These are phyloP conservation scores for Zoanthus sociatus DNA, from an alignment of 92 coral and sea anemone species.

Conservation along the genomic window DNA sequence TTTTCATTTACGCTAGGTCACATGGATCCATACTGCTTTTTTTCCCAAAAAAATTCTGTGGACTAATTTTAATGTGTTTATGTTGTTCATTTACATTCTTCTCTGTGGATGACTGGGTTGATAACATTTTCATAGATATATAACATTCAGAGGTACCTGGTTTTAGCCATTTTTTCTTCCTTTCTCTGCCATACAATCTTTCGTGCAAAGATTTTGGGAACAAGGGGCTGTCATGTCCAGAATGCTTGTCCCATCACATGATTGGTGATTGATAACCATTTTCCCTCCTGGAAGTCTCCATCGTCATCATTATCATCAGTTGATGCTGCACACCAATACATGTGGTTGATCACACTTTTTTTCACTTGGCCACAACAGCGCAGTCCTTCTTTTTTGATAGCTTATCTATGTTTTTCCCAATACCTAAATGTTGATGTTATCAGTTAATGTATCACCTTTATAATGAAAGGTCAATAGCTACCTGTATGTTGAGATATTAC, in stretches of 20 bases:
- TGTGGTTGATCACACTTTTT: slow-evolving; percentile 47
- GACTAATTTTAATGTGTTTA: too few relatives aligned
- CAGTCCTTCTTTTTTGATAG: slow-evolving; percentile 48
- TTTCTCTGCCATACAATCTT: slow-evolving; percentile 39
- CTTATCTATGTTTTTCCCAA: slow-evolving; percentile 40
- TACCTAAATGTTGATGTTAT: slow-evolving; percentile 12
- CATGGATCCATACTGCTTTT: too few relatives aligned
- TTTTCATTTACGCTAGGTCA: too few relatives aligned
- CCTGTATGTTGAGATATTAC: too few relatives aligned
- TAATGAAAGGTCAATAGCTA: too few relatives aligned
- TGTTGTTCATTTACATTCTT: too few relatives aligned
- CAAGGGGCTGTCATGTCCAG: slow-evolving; percentile 15
- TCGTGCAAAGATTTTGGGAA: slow-evolving; percentile 36
- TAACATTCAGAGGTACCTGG: not conserved
- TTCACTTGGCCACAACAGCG: slow-evolving; percentile 35
- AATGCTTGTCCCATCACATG: slow-evolving; percentile 38
- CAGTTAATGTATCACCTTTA: too few relatives aligned
- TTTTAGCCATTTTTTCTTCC: slow-evolving; percentile 43
- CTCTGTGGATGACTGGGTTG: too few relatives aligned
- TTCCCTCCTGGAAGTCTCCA: slow-evolving; percentile 32
- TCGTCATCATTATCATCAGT: slow-evolving; percentile 46
- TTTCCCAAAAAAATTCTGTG: too few relatives aligned
- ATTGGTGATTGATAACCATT: slow-evolving; percentile 27
- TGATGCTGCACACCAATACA: slow-evolving; percentile 58
- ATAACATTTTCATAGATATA: too few relatives aligned